phyloP scores from a whole-genome alignment of 2,888 invertebrate species.

The Masnerella sp. region DNA sequence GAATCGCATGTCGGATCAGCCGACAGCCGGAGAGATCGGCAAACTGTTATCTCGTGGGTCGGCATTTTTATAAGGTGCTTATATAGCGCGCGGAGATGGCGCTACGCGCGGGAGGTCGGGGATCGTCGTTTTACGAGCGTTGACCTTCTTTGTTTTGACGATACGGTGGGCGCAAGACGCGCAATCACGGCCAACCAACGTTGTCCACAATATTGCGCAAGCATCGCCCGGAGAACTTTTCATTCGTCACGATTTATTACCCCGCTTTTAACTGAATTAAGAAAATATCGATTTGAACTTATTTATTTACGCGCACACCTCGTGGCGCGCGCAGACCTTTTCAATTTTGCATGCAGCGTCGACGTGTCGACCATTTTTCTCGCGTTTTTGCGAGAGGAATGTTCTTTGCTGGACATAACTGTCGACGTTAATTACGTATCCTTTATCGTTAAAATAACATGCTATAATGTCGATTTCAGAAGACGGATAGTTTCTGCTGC shows the following conservation, averaged over 20 bases:
- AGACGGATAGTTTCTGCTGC: too few relatives aligned
- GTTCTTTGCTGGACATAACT: too few relatives aligned
- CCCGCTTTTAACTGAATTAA: too few relatives aligned
- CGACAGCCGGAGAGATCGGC: constrained; percentile 26
- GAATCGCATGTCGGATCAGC: constrained; percentile 36
- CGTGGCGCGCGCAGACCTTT: too few relatives aligned
- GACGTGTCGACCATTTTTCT: too few relatives aligned
- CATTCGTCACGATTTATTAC: background rate
- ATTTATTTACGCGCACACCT: too few relatives aligned
- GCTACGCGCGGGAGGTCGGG: constrained; percentile 7
- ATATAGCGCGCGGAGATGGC: constrained; percentile 32
- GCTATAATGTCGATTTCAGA: too few relatives aligned
- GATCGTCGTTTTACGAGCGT: constrained; percentile 39
- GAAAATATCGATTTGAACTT: too few relatives aligned
- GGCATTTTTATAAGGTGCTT: constrained; percentile 42
- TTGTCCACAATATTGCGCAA: background rate
- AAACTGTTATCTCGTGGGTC: constrained; percentile 39
- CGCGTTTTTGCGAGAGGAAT: too few relatives aligned
- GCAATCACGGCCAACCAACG: constrained; percentile 22
- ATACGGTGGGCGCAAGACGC: constrained; percentile 29
- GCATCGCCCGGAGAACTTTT: background rate
- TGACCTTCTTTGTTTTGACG: constrained; percentile 50
- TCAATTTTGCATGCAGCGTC: too few relatives aligned
- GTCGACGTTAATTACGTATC: too few relatives aligned
- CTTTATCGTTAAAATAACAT: too few relatives aligned